Percentiles rank a stretch among this genome's conserved stretches.
These are phyloP conservation scores for Monopis laevigella DNA, from an alignment of 2,888 invertebrate species.

Conservation along the genomic window DNA sequence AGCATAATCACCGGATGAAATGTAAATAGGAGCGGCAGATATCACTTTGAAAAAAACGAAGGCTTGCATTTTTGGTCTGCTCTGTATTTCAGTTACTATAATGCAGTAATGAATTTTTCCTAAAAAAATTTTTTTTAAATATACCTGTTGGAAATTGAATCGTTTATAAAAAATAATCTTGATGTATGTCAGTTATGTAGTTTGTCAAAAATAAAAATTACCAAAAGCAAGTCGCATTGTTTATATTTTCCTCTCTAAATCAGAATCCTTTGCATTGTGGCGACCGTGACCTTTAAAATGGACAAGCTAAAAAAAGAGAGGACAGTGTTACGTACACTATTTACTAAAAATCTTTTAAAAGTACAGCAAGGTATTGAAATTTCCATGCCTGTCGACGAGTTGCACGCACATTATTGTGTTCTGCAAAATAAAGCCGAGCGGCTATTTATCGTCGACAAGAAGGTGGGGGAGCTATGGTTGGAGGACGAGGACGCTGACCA, in stretches of 20 bases:
- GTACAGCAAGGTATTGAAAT: background rate
- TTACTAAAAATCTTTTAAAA: background rate
- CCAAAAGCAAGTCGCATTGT: too few relatives aligned
- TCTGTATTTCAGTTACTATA: too few relatives aligned
- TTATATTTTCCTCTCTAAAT: too few relatives aligned
- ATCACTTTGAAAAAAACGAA: too few relatives aligned
- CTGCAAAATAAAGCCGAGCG: background rate
- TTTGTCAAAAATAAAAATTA: too few relatives aligned
- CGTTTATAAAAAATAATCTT: too few relatives aligned
- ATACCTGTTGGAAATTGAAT: too few relatives aligned
- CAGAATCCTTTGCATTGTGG: too few relatives aligned
- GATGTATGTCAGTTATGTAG: too few relatives aligned
- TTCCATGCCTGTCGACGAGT: background rate
- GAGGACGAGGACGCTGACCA: background rate
- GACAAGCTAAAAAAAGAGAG: background rate
- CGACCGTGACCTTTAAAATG: background rate
- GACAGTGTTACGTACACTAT: background rate
- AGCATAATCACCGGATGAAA: conserved; percentile 16
- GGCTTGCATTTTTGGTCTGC: background rate
- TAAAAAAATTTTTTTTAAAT: too few relatives aligned
- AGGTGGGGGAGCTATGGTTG: background rate
- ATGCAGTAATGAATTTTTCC: too few relatives aligned
- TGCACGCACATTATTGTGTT: background rate
- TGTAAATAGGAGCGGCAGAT: conserved; percentile 11
- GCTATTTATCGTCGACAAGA: background rate